A percentile compares a stretch with the other conserved stretches of the same genome.
phyloP scores from a whole-genome alignment of 2,113 vertebrate species.

The Charadrius vociferus region DNA sequence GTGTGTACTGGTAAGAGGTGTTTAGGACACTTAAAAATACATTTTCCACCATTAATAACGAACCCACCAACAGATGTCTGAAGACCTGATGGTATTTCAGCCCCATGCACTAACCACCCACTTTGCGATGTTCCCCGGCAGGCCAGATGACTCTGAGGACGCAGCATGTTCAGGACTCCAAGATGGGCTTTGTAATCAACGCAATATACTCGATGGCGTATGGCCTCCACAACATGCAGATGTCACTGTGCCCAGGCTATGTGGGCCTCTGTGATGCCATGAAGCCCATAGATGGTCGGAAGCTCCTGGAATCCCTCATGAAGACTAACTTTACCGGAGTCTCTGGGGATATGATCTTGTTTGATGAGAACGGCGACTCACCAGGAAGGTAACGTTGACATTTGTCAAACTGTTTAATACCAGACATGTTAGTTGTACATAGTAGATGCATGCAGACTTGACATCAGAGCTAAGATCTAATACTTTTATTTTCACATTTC shows the following conservation, averaged over 20 bases:
- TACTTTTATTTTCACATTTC: neutral
- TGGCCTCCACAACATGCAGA: slow-evolving; percentile 96
- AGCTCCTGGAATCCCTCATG: slow-evolving; percentile 94
- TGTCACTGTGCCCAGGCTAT: slow-evolving; percentile 85
- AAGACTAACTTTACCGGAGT: slow-evolving; percentile 97
- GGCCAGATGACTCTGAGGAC: slow-evolving; percentile 88
- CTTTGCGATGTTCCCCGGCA: slow-evolving; percentile 48
- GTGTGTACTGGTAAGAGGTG: neutral
- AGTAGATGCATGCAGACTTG: neutral
- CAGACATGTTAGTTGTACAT: fast-evolving
- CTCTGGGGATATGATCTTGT: slow-evolving; percentile 92
- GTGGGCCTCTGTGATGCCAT: slow-evolving; percentile 93
- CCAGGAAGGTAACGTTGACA: slow-evolving; percentile 87
- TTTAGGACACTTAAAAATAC: neutral
- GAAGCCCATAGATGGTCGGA: slow-evolving; percentile 93
- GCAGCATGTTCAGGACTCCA: slow-evolving; percentile 96
- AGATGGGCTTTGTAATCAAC: slow-evolving; percentile 99
- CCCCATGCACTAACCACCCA: neutral
- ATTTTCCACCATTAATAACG: neutral
- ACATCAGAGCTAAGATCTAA: neutral
- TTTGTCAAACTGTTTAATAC: neutral
- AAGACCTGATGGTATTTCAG: neutral
- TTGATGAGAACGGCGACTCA: slow-evolving; percentile 96
- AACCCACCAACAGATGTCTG: neutral
- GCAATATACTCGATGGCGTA: slow-evolving; percentile 98